Percentiles rank a stretch among this genome's conserved stretches.
Evolutionary conservation across 2,888 invertebrate species (phyloP).

Genomic region (Drosophila planitibia): DNA sequence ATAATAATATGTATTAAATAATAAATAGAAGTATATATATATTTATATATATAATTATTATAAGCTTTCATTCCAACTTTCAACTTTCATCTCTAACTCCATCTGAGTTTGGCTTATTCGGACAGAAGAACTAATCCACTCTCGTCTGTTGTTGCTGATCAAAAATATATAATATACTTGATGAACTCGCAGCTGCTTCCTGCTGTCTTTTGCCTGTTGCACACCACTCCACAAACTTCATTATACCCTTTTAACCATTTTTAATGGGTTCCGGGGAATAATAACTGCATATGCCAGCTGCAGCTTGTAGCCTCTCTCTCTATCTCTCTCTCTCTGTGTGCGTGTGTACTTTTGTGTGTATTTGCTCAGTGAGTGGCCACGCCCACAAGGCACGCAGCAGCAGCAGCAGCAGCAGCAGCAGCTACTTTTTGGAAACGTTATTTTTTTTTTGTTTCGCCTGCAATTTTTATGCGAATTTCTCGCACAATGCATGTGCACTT

Average conservation of each 20-base stretch:
- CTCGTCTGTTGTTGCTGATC: not conserved
- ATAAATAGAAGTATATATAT: not conserved
- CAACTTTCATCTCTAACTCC: no score
- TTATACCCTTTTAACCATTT: constrained; percentile 1
- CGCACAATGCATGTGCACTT: constrained; percentile 67
- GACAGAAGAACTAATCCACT: not conserved
- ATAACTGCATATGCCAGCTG: constrained; percentile 37
- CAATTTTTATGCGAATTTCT: constrained; percentile 71
- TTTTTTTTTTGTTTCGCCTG: constrained; percentile 44
- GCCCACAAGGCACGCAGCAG: constrained; percentile 26
- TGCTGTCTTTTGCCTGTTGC: not conserved
- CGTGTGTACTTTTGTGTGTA: not conserved
- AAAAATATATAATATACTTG: not conserved
- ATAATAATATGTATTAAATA: not conserved
- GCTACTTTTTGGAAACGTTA: constrained; percentile 41
- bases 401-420: not conserved
- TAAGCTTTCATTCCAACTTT: no score
- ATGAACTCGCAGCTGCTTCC: not conserved
- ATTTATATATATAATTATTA: no score
- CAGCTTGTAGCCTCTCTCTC: not conserved
- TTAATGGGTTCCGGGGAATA: constrained; percentile 1
- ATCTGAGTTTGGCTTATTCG: not conserved
- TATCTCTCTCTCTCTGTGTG: no score
- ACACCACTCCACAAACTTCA: not conserved
- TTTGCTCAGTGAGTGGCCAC: constrained; percentile 27